Evolutionary conservation across 2,797 vertebrate genomes (phyloP).

Genomic region (Mormyrops attenuatus): DNA sequence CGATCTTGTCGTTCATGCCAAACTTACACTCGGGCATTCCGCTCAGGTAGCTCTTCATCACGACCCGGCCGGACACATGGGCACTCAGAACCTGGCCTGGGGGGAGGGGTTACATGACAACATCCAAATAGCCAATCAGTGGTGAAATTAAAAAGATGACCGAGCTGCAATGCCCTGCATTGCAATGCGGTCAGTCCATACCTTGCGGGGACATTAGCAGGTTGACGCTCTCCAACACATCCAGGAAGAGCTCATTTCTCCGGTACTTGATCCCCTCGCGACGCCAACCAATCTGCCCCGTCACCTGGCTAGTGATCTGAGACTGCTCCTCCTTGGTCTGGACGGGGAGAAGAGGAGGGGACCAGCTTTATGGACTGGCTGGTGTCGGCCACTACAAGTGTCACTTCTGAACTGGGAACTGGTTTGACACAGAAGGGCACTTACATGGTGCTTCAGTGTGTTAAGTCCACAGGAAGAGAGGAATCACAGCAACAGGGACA

Average conservation of each 20-base stretch:
- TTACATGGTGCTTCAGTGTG: constrained; percentile 75
- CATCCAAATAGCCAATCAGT: not conserved
- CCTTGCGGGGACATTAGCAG: constrained; percentile 97
- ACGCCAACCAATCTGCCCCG: constrained; percentile 96
- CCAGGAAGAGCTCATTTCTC: constrained; percentile 93
- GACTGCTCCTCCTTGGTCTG: constrained; percentile 98
- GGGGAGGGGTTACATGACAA: not conserved
- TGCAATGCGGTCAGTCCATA: constrained; percentile 56
- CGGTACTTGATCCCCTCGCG: constrained; percentile 98
- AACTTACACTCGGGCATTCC: constrained; percentile 99
- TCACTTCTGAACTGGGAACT: not conserved
- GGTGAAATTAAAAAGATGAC: not conserved
- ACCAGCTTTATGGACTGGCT: not conserved
- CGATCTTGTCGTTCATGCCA: constrained; percentile 99
- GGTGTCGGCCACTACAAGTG: not conserved
- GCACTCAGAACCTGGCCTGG: constrained; percentile 96
- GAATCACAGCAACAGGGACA: constrained; percentile 2
- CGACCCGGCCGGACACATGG: constrained; percentile 93
- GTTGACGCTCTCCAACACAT: constrained; percentile 96
- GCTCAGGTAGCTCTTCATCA: constrained; percentile 99
- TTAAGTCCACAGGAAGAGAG: constrained; percentile 50
- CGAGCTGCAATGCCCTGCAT: not conserved
- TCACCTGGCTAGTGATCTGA: constrained; percentile 99
- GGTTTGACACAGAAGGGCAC: constrained; percentile 25
- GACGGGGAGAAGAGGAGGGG: constrained; percentile 21